Base-by-base conservation (phyloP, 2,797 vertebrate species). In the Diplodus puntazzo region DNA sequence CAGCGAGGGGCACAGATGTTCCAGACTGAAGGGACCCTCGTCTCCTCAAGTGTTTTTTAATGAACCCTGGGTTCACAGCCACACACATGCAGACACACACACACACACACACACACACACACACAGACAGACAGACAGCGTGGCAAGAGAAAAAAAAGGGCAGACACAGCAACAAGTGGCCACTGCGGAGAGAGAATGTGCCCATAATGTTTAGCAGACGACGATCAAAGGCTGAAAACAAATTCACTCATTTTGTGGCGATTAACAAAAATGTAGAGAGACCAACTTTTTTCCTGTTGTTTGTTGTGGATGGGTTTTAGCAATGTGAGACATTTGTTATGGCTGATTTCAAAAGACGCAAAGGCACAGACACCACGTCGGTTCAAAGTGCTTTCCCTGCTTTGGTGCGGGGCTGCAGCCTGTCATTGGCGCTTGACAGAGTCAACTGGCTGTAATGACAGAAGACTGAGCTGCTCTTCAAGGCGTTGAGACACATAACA, bases 1-100 rank as follows among this genome's bases (percentile, higher is more conserved):
- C 75, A 71, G 79, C 17, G 62, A 86, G 81, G 82, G 79, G 25
- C 78, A 83, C 91, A 90, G 90, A 89, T 90, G 91, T 92, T 90
- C 75, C 68, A 62, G 76, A 82, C 76, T 76, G 66, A 46, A 85
- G 66, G 59, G 67, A 86, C 69, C 76, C 67, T 73, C 78, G 11
- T 64, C 82, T 83, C 48, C 70, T 86, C 39, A 3, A 83, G 79
- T 48, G 76, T 73, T 80, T 80, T 87, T 70, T 90, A 85, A 87
- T 80, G 71, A 89, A 81, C 57, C 25, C 52, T 54, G 80, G 58
- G 20, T 23, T 54, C 61, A 67, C 73, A 75, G 54, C 45, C 61
- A 6, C 25, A 46, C 57, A 14, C 55, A 66, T 11, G 59, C 27
- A 67, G 21, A 60, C 17, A 27, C 49, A 18, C 63, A 48, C 46